These are phyloP conservation scores for Tragelaphus eurycerus DNA, from an alignment of 2,797 vertebrate species.

Conservation along the genomic window DNA sequence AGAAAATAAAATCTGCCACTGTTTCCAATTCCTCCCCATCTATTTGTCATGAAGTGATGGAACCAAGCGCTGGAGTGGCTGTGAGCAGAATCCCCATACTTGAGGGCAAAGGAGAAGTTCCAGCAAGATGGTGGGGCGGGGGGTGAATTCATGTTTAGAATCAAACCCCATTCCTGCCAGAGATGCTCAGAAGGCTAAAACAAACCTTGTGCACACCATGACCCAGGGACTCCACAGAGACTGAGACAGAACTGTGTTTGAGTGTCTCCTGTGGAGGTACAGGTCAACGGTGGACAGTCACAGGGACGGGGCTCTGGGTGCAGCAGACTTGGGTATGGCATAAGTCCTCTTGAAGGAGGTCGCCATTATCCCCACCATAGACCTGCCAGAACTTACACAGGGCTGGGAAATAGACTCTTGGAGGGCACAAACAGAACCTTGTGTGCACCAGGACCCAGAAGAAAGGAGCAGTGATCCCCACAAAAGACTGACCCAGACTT, in stretches of 20 bases:
- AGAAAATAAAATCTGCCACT: not conserved
- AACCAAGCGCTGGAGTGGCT: not conserved
- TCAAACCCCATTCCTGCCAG: not conserved
- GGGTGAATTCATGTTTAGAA: not conserved
- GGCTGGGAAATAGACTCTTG: not conserved
- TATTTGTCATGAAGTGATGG: not conserved
- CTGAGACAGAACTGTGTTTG: not conserved
- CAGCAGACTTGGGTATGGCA: not conserved
- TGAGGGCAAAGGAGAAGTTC: not conserved
- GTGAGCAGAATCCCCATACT: not conserved
- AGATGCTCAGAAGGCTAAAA: not conserved
- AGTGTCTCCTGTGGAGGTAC: fast-evolving
- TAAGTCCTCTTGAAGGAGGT: not conserved
- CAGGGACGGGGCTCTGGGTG: not conserved
- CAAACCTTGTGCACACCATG: not conserved
- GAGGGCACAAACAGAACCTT: not conserved
- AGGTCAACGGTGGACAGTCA: fast-evolving
- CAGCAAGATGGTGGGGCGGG: not conserved
- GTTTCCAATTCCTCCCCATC: not conserved
- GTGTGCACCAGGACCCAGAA: not conserved
- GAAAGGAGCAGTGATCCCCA: not conserved
- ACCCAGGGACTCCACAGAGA: not conserved
- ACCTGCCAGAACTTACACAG: not conserved
- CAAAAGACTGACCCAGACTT: not conserved
- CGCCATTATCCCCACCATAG: fast-evolving